phyloP scores from a whole-genome alignment of 2,888 invertebrate genomes.

The Mimumesa dahlbomi region DNA sequence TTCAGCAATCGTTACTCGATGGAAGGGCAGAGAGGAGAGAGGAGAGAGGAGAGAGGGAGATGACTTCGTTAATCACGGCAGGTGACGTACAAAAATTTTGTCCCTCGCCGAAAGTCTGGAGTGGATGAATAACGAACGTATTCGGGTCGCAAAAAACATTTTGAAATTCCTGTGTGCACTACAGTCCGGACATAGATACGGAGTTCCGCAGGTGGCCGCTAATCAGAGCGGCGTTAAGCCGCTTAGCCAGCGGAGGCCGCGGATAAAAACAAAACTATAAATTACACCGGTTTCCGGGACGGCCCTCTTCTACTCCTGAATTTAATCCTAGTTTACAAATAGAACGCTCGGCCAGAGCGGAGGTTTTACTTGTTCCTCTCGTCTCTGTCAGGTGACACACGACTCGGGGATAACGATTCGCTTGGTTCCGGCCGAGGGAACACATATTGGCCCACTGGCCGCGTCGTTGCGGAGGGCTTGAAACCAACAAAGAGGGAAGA shows the following conservation, averaged over 20 bases:
- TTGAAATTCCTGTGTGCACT: background rate
- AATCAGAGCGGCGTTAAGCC: constrained; percentile 33
- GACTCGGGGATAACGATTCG: constrained; percentile 4
- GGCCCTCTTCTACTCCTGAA: constrained; percentile 9
- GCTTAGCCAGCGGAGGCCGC: constrained; percentile 20
- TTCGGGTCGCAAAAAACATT: background rate
- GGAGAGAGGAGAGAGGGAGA: no score
- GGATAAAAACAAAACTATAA: constrained; percentile 34
- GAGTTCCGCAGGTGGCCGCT: constrained; percentile 6
- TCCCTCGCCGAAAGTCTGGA: background rate
- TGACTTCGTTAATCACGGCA: no score
- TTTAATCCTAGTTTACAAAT: constrained; percentile 40
- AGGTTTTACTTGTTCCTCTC: constrained; percentile 17
- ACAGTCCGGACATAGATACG: background rate
- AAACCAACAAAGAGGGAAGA: no score
- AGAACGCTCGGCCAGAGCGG: constrained; percentile 1
- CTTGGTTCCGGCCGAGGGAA: constrained; percentile 11
- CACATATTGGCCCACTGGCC: background rate
- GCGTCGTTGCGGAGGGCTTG: background rate
- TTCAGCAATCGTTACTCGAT: no score
- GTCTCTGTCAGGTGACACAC: constrained; percentile 4
- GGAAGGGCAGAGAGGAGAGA: no score
- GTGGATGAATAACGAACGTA: background rate
- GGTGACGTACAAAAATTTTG: no score
- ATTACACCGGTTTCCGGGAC: constrained; percentile 5